These are phyloP conservation scores for Pteronura brasiliensis DNA, from an alignment of 2,113 vertebrate species.

Conservation along the genomic window DNA sequence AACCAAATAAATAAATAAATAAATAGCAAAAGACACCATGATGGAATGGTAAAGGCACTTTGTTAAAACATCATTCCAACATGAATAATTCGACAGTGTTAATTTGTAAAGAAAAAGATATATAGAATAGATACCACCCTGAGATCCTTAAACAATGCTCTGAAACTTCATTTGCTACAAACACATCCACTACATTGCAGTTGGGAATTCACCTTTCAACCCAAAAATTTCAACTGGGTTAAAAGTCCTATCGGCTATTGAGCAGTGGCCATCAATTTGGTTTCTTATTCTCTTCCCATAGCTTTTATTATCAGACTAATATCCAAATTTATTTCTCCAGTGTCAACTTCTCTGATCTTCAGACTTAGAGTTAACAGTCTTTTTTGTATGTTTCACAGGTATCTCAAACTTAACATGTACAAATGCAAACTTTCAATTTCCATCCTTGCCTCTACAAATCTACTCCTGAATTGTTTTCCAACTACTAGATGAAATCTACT, in stretches of 20 bases:
- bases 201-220: background rate
- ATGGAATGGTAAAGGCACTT: background rate
- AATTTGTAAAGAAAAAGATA: conserved; percentile 1
- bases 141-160: background rate
- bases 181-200: background rate
- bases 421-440: background rate
- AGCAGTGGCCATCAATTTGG: background rate
- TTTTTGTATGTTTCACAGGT: background rate
- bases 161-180: background rate
- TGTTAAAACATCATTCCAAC: background rate
- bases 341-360: background rate
- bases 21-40: background rate
- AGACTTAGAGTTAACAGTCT: background rate
- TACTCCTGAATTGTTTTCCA: background rate
- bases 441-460: background rate
- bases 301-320: background rate
- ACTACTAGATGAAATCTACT: background rate
- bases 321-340: background rate
- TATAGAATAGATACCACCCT: background rate
- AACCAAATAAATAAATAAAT: conserved; percentile 19
- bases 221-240: background rate
- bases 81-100: background rate
- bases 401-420: background rate
- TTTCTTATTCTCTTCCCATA: background rate
- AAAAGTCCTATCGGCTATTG: background rate